Base-by-base conservation (phyloP, 2,888 invertebrate genomes). In the Craniophora ligustri region DNA sequence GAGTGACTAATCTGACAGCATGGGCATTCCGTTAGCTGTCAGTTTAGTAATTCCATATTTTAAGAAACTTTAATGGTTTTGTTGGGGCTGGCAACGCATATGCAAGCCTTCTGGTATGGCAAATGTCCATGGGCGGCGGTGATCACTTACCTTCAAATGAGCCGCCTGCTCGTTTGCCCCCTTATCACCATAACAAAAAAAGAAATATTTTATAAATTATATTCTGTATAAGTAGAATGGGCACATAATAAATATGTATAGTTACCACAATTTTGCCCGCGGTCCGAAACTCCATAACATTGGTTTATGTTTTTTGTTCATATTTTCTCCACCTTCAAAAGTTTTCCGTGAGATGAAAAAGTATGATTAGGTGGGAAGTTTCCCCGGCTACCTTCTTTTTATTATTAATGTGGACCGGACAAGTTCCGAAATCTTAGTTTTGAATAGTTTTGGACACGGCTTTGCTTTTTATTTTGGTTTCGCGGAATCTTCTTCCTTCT, bases 311-410 rank as follows among this genome's bases (percentile, higher is more conserved):
- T 72, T 72, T 75, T 69, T 67, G 51, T 42, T 48, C 56, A 58
- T 67, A 62, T 59, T 75, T 51, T 58, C 7, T 18, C 32, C 45
- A 26, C 54, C 68, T 58, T 47, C 36, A 59, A 72, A 57, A 56
- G 68, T 65, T 50, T 49, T 40, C 15, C 28, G 23, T 35, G 53
- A 63, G 59, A 69, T 72, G 70, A 67, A 70, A 75, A 75, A 76
- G 67, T 76, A 73, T 70, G 72, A 76, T 76, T 75, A 75, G 63
- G 70, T 72, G 30, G 26, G 26, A 72, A 72, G 60, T 72, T 72
- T 60, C 11, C 18, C 19, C 34, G 57, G 57, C 51, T 63, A 72
- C 69, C 63, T 72, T 64, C n/a, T n/a, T 70, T 72, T 68, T 60
- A 60, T 72, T 68, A 72, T 70, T 67, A 72, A 70, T 57, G 72